phyloP scores from a whole-genome alignment of 2,797 vertebrate genomes.

The Enteromius paludinosus region DNA sequence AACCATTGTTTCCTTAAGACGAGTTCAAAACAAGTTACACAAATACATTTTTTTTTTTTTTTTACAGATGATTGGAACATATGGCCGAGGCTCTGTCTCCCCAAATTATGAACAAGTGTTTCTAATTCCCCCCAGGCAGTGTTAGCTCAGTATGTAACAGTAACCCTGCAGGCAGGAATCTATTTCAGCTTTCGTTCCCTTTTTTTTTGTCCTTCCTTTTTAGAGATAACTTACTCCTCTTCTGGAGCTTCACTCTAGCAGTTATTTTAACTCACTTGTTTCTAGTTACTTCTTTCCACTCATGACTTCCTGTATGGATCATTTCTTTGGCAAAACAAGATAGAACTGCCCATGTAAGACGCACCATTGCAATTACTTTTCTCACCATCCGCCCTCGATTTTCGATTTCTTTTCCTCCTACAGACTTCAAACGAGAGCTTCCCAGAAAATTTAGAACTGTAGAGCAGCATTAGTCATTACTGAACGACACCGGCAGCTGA shows the following conservation, averaged over 20 bases:
- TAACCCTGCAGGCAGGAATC: slow-evolving; percentile 17
- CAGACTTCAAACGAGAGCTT: slow-evolving; percentile 33
- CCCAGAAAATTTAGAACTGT: slow-evolving; percentile 18
- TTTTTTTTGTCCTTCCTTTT: neutral
- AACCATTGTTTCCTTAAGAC: neutral
- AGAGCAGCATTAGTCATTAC: slow-evolving; percentile 42
- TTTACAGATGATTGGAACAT: neutral
- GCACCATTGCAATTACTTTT: slow-evolving; percentile 41
- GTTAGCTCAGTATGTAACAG: slow-evolving; percentile 17
- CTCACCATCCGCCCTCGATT: slow-evolving; percentile 38
- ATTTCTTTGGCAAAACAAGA: slow-evolving; percentile 42
- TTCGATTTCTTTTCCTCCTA: slow-evolving; percentile 37
- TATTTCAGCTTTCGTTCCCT: neutral
- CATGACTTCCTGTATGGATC: slow-evolving; percentile 14
- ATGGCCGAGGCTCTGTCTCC: neutral
- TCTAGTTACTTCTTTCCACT: neutral
- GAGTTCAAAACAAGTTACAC: neutral
- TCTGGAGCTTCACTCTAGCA: slow-evolving; percentile 7
- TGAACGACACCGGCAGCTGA: slow-evolving; percentile 15
- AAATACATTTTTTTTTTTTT: neutral
- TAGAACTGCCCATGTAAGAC: slow-evolving; percentile 35
- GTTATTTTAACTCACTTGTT: slow-evolving; percentile 28
- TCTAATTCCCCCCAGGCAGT: slow-evolving; percentile 25
- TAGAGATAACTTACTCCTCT: neutral
- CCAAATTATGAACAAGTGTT: neutral